These are phyloP conservation scores for Drosophila arizonae DNA, from an alignment of 1,140 invertebrate species.

Conservation along the genomic window DNA sequence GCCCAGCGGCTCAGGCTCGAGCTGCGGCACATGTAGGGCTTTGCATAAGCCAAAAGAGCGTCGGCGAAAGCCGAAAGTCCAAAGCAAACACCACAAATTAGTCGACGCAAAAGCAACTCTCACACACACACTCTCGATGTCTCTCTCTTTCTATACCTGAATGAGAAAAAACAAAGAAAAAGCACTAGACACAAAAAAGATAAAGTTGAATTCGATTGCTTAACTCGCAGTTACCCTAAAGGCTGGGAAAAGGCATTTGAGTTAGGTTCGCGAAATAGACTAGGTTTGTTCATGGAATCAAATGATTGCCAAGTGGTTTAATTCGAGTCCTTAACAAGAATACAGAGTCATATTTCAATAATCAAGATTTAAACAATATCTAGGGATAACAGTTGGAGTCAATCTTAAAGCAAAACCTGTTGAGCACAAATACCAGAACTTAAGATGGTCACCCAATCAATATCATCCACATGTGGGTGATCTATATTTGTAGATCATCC, in stretches of 20 bases:
- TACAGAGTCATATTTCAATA: too few relatives aligned
- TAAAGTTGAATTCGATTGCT: not conserved
- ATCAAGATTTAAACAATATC: too few relatives aligned
- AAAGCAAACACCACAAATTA: slow-evolving; percentile 79
- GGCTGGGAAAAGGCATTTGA: not conserved
- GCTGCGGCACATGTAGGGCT: slow-evolving; percentile 54
- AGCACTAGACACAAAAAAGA: not conserved
- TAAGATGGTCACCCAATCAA: too few relatives aligned
- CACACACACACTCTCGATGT: not conserved
- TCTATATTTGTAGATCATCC: not conserved
- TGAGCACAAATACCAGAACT: too few relatives aligned
- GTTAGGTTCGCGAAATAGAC: not conserved
- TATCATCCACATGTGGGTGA: not conserved
- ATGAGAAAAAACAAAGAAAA: not conserved
- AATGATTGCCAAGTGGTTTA: too few relatives aligned
- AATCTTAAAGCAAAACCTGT: too few relatives aligned
- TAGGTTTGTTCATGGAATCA: not conserved
- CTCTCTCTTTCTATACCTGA: not conserved
- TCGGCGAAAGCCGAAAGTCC: slow-evolving; percentile 55
- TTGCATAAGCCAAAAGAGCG: slow-evolving; percentile 61
- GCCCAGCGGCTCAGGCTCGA: slow-evolving; percentile 22
- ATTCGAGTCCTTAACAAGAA: too few relatives aligned
- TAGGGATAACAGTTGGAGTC: too few relatives aligned
- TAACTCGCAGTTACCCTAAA: slow-evolving; percentile 1
- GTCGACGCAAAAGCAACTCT: slow-evolving; percentile 50